Evolutionary conservation across 1,140 invertebrate genomes (phyloP), one percentile per base, ranked within the genome.

Genomic region (Oryzaephilus surinamensis): DNA sequence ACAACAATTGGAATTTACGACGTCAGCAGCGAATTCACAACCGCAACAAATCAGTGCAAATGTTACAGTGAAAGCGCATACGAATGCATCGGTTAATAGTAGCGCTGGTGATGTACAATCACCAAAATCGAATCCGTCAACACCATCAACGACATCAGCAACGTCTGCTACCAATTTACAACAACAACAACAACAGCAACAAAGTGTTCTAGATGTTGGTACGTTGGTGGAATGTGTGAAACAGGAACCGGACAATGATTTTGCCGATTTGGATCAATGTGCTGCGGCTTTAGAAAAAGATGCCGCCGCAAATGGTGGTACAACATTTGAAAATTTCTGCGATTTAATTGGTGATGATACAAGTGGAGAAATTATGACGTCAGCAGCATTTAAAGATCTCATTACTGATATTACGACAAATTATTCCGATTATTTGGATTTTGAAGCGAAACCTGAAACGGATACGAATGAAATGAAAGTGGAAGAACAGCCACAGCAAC

Each of bases 31-130:
- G 16, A 81, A 82, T 57, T 81, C 81, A 5, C 82, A 84, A 51
- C 77, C 83, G n/a, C 85, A 89, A 52, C 86, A 87, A 57, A 90
- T 90, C 33, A 87, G 85, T 17, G 90, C 87, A 27, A 91, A 90
- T 65, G 86, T 92, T n/a, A 90, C 86, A 5, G 86, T 92, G 20
- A 91, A 89, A 57, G 82, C 87, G 1, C 68, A 88, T 35, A 80
- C 84, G 19, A 88, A 88, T 53, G 77, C 83, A 2, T 83, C 83
- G 28, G 77, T 84, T 27, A 86, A 85, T 48, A 84, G 81, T 51
- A n/a, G n/a, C n/a, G n/a, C n/a, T n/a, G n/a, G n/a, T 10, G 79
- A 83, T 60, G 68, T 75, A 41, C 60, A 73, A 38, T 68, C 70
- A 6, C 66, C 70, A 0, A 72, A 73, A 24, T 24, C 64, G 2